phyloP scores from a whole-genome alignment of 2,797 vertebrate genomes.

The Notamacropus eugenii region DNA sequence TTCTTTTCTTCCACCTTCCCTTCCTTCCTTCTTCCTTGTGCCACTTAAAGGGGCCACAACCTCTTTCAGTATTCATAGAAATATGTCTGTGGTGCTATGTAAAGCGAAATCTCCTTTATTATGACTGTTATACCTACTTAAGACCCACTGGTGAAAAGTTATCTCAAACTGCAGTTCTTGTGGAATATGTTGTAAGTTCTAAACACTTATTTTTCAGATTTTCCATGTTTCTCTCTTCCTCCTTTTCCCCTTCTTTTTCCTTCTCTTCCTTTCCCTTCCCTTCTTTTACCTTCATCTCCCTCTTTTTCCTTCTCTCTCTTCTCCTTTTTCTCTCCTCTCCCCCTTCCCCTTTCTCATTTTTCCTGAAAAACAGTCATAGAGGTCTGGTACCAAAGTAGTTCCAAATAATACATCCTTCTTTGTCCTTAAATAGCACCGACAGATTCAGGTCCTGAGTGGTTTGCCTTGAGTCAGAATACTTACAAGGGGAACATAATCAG shows the following conservation, averaged over 20 bases:
- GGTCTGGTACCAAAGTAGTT: neutral
- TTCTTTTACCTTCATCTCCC: conserved; percentile 56
- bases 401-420: neutral
- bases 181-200: neutral
- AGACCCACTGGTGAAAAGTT: neutral
- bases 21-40: neutral
- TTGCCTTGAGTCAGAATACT: conserved; percentile 61
- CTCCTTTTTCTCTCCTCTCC: conserved; percentile 59
- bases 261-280: neutral
- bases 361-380: conserved; percentile 33
- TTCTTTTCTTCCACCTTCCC: neutral
- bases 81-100: neutral
- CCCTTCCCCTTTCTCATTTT: conserved; percentile 24
- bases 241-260: conserved; percentile 23
- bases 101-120: neutral
- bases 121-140: neutral
- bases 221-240: neutral
- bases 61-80: neutral
- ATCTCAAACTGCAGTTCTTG: neutral
- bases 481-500: conserved; percentile 51
- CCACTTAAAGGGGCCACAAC: neutral
- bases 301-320: conserved; percentile 35
- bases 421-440: conserved; percentile 42
- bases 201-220: neutral
- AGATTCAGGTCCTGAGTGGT: conserved; percentile 34